Percentiles rank a stretch among this genome's conserved stretches.
phyloP scores from a whole-genome alignment of 2,797 vertebrate species.

The Esox lucius region DNA sequence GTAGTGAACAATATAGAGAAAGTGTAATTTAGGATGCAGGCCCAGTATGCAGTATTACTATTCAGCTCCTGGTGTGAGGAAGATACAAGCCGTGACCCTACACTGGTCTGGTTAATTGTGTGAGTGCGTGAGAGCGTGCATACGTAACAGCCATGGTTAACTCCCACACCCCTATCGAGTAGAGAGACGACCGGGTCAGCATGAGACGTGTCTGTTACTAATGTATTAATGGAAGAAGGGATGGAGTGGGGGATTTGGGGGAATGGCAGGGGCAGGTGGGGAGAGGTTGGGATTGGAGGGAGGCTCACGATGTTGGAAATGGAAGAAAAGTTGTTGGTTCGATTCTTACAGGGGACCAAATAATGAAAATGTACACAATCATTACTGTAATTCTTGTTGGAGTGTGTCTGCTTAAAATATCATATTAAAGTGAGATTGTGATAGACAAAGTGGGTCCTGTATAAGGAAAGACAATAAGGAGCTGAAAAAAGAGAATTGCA shows the following conservation, averaged over 20 bases:
- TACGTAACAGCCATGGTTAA: not conserved
- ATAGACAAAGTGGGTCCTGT: too few species aligned
- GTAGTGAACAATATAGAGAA: not conserved
- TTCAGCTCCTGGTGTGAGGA: constrained; percentile 1
- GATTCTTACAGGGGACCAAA: too few species aligned
- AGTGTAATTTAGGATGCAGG: not conserved
- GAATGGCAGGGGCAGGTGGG: not conserved
- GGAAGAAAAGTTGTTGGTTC: too few species aligned
- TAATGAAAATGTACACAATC: not conserved
- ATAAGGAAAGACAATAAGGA: too few species aligned
- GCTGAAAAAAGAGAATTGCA: too few species aligned
- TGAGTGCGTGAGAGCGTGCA: not conserved
- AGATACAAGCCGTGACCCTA: not conserved
- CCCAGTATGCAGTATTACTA: not conserved
- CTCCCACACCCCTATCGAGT: not conserved
- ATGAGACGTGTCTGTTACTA: constrained; percentile 2
- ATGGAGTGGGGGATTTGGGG: not conserved
- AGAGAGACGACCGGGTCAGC: not conserved
- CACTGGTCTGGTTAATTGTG: constrained; percentile 1
- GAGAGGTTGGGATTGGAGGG: not conserved
- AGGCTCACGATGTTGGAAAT: not conserved
- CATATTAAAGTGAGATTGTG: too few species aligned
- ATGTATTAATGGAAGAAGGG: not conserved
- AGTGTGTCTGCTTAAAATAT: too few species aligned
- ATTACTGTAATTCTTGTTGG: too few species aligned